phyloP scores from a whole-genome alignment of 2,888 invertebrate genomes.

The Tinea semifulvella region DNA sequence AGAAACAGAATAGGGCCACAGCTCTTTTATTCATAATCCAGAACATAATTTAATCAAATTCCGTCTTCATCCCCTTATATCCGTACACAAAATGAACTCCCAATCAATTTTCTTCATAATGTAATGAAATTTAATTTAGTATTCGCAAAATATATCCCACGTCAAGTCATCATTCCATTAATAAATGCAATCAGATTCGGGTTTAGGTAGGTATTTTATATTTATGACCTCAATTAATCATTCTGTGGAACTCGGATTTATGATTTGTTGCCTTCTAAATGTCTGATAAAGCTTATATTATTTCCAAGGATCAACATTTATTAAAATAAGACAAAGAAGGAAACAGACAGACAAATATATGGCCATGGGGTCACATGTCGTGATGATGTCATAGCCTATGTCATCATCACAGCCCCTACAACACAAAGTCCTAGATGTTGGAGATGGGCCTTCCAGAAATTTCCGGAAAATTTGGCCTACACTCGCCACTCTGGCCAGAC shows the following conservation, averaged over 20 bases:
- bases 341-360: too few species aligned
- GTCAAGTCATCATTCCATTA: not conserved
- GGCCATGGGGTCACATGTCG: too few species aligned
- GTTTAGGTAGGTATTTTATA: not conserved
- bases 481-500: too few species aligned
- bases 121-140: not conserved
- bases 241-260: not conserved
- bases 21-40: too few species aligned
- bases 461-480: too few species aligned
- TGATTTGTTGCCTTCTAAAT: conserved; percentile 8
- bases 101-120: not conserved
- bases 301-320: not conserved
- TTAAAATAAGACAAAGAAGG: too few species aligned
- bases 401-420: too few species aligned
- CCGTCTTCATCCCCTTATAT: not conserved
- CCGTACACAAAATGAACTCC: not conserved
- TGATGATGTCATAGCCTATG: too few species aligned
- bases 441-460: too few species aligned
- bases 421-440: too few species aligned
- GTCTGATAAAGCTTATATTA: conserved; percentile 3
- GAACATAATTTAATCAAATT: not conserved
- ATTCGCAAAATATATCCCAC: too few species aligned
- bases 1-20: too few species aligned
- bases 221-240: conserved; percentile 7
- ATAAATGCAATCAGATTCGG: not conserved